Conservation (phyloP, 2,888 invertebrate genomes). For the Axea sp. region DNA sequence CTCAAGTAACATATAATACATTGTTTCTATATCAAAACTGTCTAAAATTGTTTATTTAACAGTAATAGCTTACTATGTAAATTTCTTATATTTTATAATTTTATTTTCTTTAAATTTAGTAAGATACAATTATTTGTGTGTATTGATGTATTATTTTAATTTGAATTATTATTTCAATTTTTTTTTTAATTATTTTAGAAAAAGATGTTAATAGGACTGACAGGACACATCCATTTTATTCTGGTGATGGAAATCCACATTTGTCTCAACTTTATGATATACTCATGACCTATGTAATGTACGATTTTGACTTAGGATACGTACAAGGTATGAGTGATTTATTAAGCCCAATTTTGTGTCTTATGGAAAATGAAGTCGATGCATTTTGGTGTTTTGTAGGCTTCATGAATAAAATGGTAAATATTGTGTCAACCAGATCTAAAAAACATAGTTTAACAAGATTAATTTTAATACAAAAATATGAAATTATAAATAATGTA, state of each 20-base stretch:
- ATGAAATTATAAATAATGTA: neutral
- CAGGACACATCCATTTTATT: conserved; percentile 92
- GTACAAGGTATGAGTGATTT: conserved; percentile 99
- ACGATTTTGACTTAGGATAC: conserved; percentile 98
- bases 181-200: conserved; percentile 80
- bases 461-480: too few relatives aligned
- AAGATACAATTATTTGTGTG: too few relatives aligned
- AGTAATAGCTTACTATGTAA: too few relatives aligned
- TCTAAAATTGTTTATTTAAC: too few relatives aligned
- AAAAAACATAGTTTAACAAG: too few relatives aligned
- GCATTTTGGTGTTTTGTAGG: conserved; percentile 99
- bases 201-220: conserved; percentile 99
- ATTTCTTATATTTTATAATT: too few relatives aligned
- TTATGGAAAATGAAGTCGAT: conserved; percentile 96
- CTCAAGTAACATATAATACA: too few relatives aligned
- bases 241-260: conserved; percentile 96
- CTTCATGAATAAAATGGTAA: conserved; percentile 96
- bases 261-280: conserved; percentile 92
- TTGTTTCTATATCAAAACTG: too few relatives aligned
- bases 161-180: neutral
- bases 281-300: conserved; percentile 99
- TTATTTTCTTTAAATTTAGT: too few relatives aligned
- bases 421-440: too few relatives aligned
- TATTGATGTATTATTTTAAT: conserved; percentile 12
- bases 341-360: conserved; percentile 92